Evolutionary conservation across 2,888 invertebrate genomes (phyloP).

Genomic region (Coleophora flavipennella): DNA sequence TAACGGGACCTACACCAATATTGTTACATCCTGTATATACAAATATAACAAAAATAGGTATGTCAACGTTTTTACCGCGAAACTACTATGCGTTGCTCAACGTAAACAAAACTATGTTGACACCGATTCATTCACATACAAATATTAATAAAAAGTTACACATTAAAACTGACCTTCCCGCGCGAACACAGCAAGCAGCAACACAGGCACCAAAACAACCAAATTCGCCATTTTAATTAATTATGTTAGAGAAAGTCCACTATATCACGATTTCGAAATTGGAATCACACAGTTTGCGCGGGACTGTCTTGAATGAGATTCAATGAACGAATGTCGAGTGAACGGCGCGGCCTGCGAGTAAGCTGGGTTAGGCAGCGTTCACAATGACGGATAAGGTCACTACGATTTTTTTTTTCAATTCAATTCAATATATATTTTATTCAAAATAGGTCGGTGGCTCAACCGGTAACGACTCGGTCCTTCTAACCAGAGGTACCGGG

Average conservation of each 20-base stretch:
- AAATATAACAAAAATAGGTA: no score
- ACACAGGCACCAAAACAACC: slow-evolving; percentile 46
- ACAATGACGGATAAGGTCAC: background rate
- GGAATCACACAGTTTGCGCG: no score
- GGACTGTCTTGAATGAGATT: slow-evolving; percentile 10
- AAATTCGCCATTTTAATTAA: slow-evolving; percentile 47
- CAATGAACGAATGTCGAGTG: slow-evolving; percentile 43
- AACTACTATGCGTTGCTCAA: slow-evolving; percentile 1
- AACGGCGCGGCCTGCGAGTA: slow-evolving; percentile 12
- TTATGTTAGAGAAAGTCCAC: slow-evolving; percentile 27
- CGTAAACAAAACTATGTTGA: slow-evolving; percentile 12
- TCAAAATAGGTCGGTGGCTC: no score
- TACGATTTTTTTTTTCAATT: no score
- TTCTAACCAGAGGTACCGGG: no score
- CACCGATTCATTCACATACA: background rate
- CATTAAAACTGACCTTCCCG: slow-evolving; percentile 43
- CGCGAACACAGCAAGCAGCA: slow-evolving; percentile 51
- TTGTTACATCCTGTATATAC: no score
- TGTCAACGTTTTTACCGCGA: background rate
- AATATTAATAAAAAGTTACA: slow-evolving; percentile 4
- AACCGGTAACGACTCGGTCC: no score
- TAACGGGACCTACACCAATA: no score
- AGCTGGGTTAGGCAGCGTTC: slow-evolving; percentile 3
- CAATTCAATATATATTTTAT: no score
- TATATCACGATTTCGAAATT: slow-evolving; percentile 5